Conservation (phyloP, 2,888 invertebrate genomes). For the Cephalotes varians region DNA sequence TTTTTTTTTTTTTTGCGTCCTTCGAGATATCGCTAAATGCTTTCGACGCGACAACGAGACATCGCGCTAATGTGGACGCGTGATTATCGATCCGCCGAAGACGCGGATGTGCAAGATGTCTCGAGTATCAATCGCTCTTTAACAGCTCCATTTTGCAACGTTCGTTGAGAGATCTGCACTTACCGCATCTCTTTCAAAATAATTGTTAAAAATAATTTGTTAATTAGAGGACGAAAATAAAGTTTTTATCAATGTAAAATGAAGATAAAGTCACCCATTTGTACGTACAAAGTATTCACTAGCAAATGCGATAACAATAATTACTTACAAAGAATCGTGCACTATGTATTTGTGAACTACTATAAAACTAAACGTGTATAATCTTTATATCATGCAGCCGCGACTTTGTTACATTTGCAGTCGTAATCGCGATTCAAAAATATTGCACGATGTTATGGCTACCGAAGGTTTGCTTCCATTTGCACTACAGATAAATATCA, state of each 20-base stretch:
- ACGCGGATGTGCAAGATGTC: not conserved
- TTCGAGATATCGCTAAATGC: conserved; percentile 32
- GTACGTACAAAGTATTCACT: not conserved
- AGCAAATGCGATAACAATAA: not conserved
- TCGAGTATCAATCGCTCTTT: not conserved
- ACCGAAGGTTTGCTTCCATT: conserved; percentile 5
- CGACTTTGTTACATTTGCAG: conserved; percentile 6
- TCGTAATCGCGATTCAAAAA: conserved; percentile 18
- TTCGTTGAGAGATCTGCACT: not conserved
- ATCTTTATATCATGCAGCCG: not conserved
- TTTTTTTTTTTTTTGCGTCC: conserved; percentile 12
- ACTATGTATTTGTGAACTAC: not conserved
- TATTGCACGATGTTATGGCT: not conserved
- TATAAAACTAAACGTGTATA: not conserved
- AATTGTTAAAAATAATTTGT: not conserved
- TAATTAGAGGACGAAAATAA: not conserved
- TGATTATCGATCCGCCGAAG: conserved; percentile 34
- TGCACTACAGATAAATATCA: conserved; percentile 43
- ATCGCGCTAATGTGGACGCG: conserved; percentile 12
- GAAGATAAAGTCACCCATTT: not conserved
- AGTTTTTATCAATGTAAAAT: not conserved
- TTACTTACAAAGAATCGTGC: not conserved
- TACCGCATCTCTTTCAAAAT: not conserved
- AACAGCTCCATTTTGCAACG: conserved; percentile 1
- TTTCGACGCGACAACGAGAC: conserved; percentile 18